Base-by-base conservation (phyloP, 2,888 invertebrate species). In the Belgica antarctica region DNA sequence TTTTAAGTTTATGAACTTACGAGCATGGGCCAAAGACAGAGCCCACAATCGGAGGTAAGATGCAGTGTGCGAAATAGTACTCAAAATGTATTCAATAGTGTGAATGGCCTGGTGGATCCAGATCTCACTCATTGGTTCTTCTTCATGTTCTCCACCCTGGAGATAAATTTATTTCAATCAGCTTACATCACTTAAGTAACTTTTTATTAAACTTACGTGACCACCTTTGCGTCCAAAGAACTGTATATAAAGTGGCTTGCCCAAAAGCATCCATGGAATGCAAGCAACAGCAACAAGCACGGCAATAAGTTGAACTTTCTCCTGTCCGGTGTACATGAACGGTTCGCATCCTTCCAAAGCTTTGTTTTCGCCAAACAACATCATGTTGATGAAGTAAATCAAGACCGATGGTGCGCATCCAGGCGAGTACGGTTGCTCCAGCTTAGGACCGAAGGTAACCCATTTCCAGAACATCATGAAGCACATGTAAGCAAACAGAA, bases 41-140 rank as follows among this genome's bases (percentile, higher is more conserved):
- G 97, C 97, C 97, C 97, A 97, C 73, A 98, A 83, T 75, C 97
- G 92, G 47, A 97, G 85, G 78, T 97, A 97, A 0, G 96, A 96
- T 1, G 97, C 97, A 0, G 97, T 97, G 78, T 98, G 96, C 0
- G 96, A 96, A 73, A 98, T 89, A 71, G 96, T 96, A 75, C 96
- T 95, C 72, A 97, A 85, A 73, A 95, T 94, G 77, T 94, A 98
- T 82, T 97, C 97, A 72, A 97, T 96, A 1, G 97, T 97, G 80
- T 97, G 96, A 75, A 97, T 97, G 17, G 88, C 89, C 77, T 96
- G 96, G 78, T 95, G 90, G 75, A 97, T 95, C 84, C 94, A 90
- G 74, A 95, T 81, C 77, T 96, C 96, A 73, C 90, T 86, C 80
- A 94, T 88, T 1, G 89, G 84, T 74, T 88, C 91, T 0, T 86